These are phyloP conservation scores for Corythoichthys intestinalis DNA, from an alignment of 2,113 vertebrate species.

Conservation along the genomic window DNA sequence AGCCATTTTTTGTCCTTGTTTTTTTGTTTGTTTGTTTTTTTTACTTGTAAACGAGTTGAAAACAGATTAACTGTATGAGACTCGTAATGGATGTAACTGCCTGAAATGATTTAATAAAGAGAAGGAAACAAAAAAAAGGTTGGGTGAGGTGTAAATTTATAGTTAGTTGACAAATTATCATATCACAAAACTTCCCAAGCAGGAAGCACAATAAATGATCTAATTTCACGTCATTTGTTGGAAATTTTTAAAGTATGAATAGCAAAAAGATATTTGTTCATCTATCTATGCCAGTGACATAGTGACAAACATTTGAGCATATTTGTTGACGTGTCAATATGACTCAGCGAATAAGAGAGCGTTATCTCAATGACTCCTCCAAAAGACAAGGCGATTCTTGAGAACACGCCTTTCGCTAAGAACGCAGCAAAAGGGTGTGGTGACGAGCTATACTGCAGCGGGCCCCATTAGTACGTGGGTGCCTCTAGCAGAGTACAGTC, in stretches of 20 bases:
- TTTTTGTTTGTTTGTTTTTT: too few species aligned
- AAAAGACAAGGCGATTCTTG: not conserved
- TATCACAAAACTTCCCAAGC: too few species aligned
- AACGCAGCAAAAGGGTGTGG: not conserved
- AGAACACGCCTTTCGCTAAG: not conserved
- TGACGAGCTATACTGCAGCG: not conserved
- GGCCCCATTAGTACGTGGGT: not conserved
- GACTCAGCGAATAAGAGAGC: not conserved
- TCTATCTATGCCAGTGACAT: not conserved
- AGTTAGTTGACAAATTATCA: too few species aligned
- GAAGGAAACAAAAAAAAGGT: too few species aligned
- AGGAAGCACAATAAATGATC: too few species aligned
- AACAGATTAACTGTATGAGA: too few species aligned
- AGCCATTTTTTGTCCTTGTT: too few species aligned
- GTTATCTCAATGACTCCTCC: constrained; percentile 1
- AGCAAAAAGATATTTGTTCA: not conserved
- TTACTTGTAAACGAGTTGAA: too few species aligned
- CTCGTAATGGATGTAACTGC: too few species aligned
- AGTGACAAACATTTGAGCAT: not conserved
- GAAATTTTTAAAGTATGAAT: not conserved
- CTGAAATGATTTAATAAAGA: too few species aligned
- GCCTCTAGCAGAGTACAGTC: not conserved
- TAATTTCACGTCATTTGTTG: too few species aligned
- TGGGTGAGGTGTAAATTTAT: too few species aligned
- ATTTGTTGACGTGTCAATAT: not conserved